Base-by-base conservation (phyloP, 2,113 vertebrate genomes). In the Alethe castanea region DNA sequence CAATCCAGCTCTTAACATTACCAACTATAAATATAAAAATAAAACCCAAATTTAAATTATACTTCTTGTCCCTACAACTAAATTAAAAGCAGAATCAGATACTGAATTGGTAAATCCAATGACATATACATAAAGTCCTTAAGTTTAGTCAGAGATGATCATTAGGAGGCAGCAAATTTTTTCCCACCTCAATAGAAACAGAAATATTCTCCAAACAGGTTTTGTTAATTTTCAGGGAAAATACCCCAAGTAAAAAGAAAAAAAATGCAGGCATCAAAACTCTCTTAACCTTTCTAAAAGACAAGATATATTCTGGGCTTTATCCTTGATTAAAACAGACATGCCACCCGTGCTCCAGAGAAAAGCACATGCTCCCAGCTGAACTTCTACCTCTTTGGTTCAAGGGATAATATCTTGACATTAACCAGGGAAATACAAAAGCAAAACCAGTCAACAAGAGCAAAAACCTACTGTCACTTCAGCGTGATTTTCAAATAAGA, bases 131-230 rank as follows among this genome's bases (percentile, higher is more conserved):
- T 61, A 31, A 69, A 74, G 19, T 44, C 24, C 31, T 8, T 16
- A 24, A 59, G 11, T 92, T 95, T 81, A 94, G 29, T 78, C 67
- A 65, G 45, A 89, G 79, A 42, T 86, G 29, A 95, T 88, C 35
- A 36, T 89, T 78, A 92, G 36, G 64, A 96, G 42, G 71, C 83
- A 94, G 57, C 7, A 93, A 72, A 86, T 85, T 77, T 54, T 56
- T 94, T 94, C 86, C 36, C 62, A 90, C 86, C 73, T 70, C 71
- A 83, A 47, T 35, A 90, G 80, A 67, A 96, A 81, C 5, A 74
- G 45, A 88, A 92, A 92, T 6, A 8, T 88, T 94, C 93, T 92
- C 66, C 59, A 94, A 82, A 24, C 4, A 23, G 22, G 3, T 22
- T 26, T 44, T 74, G 69, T 86, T 28, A 11, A 69, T 48, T 73